Base-by-base conservation (phyloP, 2,797 vertebrate genomes). In the Gymnothorax javanicus region DNA sequence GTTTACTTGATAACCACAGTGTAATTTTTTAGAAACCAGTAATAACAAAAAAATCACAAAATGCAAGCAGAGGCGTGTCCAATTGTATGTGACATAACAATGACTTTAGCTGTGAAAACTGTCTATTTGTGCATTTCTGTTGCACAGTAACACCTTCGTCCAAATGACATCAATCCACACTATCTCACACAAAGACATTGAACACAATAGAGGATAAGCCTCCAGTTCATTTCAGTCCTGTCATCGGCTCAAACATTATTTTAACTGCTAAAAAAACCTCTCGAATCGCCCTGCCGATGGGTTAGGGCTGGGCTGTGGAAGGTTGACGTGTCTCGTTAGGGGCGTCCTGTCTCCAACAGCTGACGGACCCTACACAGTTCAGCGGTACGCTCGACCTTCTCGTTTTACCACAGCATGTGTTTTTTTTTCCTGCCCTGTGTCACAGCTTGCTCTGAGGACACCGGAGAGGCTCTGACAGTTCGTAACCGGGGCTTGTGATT, bases 281-380 rank as follows among this genome's bases (percentile, higher is more conserved):
- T 85, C 86, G 89, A 58, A 88, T 56, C 81, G 54, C 73, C 77
- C 75, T 84, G 62, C n/a, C 62, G 83, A 58, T 57, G 54, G 33
- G 1, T 43, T 23, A 59, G 67, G 62, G 79, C 3, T 7, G 79
- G 50, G 52, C 75, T 43, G 60, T 20, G 13, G 84, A 82, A 77
- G 75, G 84, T 84, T 71, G 84, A 84, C 13, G 0, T 81, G 86
- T 60, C 87, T 90, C 87, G 87, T 90, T 89, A 89, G 54, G 81
- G 84, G 57, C 85, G 85, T 58, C 86, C 83, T 88, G 87, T 91
- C 90, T 89, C 85, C 86, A 88, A 83, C 90, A 90, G 89, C 87
- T 89, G 91, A 87, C 87, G 54, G 77, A 67, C 64, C 64, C 56
- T 83, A 25, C 60, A 57, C 50, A 88, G 64, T 88, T 75, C 43